Percentiles rank a stretch among this genome's conserved stretches.
Conservation (phyloP, 2,113 vertebrate genomes). For the Cromileptes altivelis region DNA sequence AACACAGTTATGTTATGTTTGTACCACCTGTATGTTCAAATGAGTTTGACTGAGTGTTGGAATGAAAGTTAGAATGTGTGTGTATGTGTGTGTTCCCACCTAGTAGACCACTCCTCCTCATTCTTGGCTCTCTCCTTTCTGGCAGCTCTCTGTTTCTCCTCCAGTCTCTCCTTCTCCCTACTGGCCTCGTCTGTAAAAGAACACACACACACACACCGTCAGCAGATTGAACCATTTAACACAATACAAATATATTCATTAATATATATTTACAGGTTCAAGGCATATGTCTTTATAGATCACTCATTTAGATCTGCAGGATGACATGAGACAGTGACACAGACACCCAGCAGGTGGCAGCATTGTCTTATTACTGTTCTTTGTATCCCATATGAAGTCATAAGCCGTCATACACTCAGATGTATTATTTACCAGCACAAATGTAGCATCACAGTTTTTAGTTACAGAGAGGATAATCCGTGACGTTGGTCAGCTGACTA, state of each 20-base stretch:
- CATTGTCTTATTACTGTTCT: neutral
- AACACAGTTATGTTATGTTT: neutral
- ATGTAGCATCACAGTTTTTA: neutral
- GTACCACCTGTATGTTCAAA: neutral
- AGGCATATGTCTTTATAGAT: neutral
- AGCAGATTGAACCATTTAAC: neutral
- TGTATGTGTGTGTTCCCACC: conserved; percentile 79
- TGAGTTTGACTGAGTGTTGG: neutral
- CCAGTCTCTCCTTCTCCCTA: conserved; percentile 93
- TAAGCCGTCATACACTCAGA: neutral
- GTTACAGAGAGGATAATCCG: neutral
- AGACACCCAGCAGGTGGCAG: conserved; percentile 61
- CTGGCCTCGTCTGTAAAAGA: conserved; percentile 89
- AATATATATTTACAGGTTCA: neutral
- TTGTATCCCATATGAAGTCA: neutral
- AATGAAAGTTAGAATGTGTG: neutral
- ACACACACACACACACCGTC: neutral
- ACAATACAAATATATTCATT: neutral
- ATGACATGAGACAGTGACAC: neutral
- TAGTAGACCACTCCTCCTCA: conserved; percentile 92
- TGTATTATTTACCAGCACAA: neutral
- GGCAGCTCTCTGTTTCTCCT: conserved; percentile 94
- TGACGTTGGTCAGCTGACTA: neutral
- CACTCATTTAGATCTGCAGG: neutral
- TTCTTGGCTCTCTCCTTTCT: conserved; percentile 90